Base-by-base conservation (phyloP, 1,140 invertebrate species). In the Battus philenor region DNA sequence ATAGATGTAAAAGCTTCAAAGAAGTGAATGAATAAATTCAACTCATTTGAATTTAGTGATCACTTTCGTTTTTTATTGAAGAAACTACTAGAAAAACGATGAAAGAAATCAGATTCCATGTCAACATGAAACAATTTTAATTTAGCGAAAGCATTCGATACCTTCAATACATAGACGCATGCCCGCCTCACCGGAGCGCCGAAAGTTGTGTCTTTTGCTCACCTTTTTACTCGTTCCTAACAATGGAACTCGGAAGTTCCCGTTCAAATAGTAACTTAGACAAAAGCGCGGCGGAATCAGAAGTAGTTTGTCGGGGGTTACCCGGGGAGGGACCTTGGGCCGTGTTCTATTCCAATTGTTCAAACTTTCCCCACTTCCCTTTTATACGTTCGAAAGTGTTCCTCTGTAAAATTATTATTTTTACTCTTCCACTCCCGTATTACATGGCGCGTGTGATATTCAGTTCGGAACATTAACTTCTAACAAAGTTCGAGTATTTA, bases 361-460 rank as follows among this genome's bases (percentile, higher is more conserved):
- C 55, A 69, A 82, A 83, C 63, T 80, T 83, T 83, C 52, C 75
- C 67, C 74, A 67, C 81, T 81, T 76, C 63, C 71, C 72, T 75
- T 79, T 80, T 80, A 74, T 80, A 65, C 63, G 57, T 65, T 66
- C 51, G 58, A 65, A 68, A 70, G 63, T 70, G 68, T 77, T 72
- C 62, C 60, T 65, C 52, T 68, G 63, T 75, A 72, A 79, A 79
- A 79, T 83, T 83, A 78, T 82, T 75, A 76, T 79, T 78, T 78
- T 66, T 67, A 62, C 60, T 69, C 68, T 58, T 68, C 64, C 54
- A 44, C 50, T 64, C 52, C 9, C 46, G 53, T 52, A 68, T 47
- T 63, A 55, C 63, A 67, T 67, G 71, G 54, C 50, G 63, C 73
- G 75, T 73, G 54, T 60, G 57, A 41, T 51, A 67, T 58, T 59